Conservation (phyloP, 2,797 vertebrate genomes). For the Poecilia picta region DNA sequence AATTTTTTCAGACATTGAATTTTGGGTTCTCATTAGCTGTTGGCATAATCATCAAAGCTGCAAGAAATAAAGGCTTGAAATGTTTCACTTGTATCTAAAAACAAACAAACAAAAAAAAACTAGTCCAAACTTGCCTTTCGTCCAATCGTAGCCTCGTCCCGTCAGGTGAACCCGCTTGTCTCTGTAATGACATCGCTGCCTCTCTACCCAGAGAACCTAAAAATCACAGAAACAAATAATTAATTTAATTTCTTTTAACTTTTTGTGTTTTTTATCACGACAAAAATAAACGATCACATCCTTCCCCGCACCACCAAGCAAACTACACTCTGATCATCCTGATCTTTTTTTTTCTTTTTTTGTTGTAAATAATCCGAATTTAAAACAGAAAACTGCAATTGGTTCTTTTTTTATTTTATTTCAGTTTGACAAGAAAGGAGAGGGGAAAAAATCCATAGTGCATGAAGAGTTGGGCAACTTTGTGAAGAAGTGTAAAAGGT, state of each 20-base stretch:
- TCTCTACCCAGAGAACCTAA: slow-evolving; percentile 60
- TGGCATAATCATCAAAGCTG: not conserved
- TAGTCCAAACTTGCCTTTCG: slow-evolving; percentile 40
- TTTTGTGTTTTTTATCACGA: not conserved
- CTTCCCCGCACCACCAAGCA: not conserved
- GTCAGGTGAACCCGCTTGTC: slow-evolving; percentile 43
- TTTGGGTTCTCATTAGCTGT: not conserved
- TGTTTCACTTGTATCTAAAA: not conserved
- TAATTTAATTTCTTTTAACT: not conserved
- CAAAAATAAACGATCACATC: not conserved
- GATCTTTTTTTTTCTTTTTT: slow-evolving; percentile 6
- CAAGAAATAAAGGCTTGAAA: not conserved
- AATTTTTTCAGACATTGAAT: not conserved
- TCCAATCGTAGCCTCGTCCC: not conserved
- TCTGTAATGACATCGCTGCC: slow-evolving; percentile 52
- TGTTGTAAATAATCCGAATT: slow-evolving; percentile 13
- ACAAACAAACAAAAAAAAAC: not conserved
- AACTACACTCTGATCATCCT: slow-evolving; percentile 6
- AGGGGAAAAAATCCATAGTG: slow-evolving; percentile 21
- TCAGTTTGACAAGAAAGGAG: slow-evolving; percentile 25
- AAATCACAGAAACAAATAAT: slow-evolving; percentile 33
- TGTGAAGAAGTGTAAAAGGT: slow-evolving; percentile 62
- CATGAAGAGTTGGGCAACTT: slow-evolving; percentile 43
- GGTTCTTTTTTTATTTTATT: slow-evolving; percentile 16
- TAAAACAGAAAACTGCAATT: slow-evolving; percentile 27